Base-by-base conservation (phyloP, 2,888 invertebrate species). In the Tachystola acroxantha region DNA sequence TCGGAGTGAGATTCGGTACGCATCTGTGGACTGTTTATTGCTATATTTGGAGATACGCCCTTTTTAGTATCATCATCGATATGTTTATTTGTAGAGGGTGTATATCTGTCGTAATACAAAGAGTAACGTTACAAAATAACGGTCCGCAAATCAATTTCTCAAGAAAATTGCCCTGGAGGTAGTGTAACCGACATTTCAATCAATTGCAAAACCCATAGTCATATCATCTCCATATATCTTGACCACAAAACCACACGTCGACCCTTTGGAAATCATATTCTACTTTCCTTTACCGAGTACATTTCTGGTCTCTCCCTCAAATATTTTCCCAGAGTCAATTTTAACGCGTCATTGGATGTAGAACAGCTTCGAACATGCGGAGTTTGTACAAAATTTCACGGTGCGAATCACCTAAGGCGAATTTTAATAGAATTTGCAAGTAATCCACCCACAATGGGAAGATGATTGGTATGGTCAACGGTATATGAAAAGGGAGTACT, bases 341-440 rank as follows among this genome's bases (percentile, higher is more conserved):
- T 40, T 36, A 13, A 42, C 42, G 44, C 32, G 10, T 48, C 62
- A 54, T 59, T 60, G 54, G 48, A 47, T 45, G 20, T 34, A 26
- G 37, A 50, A 51, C 42, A 42, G 48, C 39, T 41, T 36, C 39
- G 49, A 43, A 49, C 45, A 37, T 37, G 12, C 32, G 10, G 32
- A 30, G 33, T 33, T 34, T 30, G 28, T 39, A 35, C 28, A 10
- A 32, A 39, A 40, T 39, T 46, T 47, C 46, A 45, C 37, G 37
- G 25, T 39, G 45, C 35, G 35, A 32, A 32, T 40, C 39, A 36
- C 40, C 32, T 38, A 48, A 45, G 43, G 42, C 36, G 36, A 40
- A 40, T 44, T 43, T 59, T 57, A 67, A 65, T 60, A 50, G 53
- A 75, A 73, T 76, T 73, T 75, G 81, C 82, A 81, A 82, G 80